Evolutionary conservation across 64 coral and sea anemone species (phyloP), one percentile per base, ranked within the genome.

Genomic region (Platygyra sinensis): DNA sequence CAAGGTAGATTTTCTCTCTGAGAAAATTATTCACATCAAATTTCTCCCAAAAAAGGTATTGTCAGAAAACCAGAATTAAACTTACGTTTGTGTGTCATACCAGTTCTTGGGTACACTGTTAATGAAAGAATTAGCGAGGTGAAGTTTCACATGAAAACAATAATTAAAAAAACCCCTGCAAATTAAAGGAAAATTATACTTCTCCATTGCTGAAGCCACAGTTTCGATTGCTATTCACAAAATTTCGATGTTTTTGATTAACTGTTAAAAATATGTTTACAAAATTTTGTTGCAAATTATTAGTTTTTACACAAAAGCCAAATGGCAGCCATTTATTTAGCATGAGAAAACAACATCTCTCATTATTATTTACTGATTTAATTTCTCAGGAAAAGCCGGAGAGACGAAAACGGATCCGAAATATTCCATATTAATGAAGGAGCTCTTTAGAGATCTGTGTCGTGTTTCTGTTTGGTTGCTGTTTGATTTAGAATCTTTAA

Each of bases 51-150:
- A 61, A 38, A 72, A n/a, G n/a, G 24, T 30, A 50, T 72, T 50
- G 30, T 52, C 69, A 27, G 81, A 85, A 89, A 79, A 87, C 39
- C 67, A 73, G 75, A 60, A 84, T 60, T 71, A 59, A 55, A 96
- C 95, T 96, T 96, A 96, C 95, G 74, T 93, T 33, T 96, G 74
- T 80, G 87, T 73, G 85, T 96, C 91, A 87, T 84, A 93, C 77
- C 88, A 93, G 83, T 87, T 61, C 91, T 87, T 93, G 82, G 81
- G 65, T 25, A 88, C 61, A 54, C 95, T 96, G 88, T 90, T 90
- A 94, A 94, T 91, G 59, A 94, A 69, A 90, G 89, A 83, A 84
- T 65, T 85, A 52, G 81, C 89, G 88, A 88, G 80, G 83, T 89
- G 87, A 82, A 89, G 51, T 38, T 80, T 10, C 62, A 62, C 22